Percentiles rank a stretch among this genome's conserved stretches.
phyloP scores from a whole-genome alignment of 2,797 vertebrate species.

The Tympanoctomys barrerae region DNA sequence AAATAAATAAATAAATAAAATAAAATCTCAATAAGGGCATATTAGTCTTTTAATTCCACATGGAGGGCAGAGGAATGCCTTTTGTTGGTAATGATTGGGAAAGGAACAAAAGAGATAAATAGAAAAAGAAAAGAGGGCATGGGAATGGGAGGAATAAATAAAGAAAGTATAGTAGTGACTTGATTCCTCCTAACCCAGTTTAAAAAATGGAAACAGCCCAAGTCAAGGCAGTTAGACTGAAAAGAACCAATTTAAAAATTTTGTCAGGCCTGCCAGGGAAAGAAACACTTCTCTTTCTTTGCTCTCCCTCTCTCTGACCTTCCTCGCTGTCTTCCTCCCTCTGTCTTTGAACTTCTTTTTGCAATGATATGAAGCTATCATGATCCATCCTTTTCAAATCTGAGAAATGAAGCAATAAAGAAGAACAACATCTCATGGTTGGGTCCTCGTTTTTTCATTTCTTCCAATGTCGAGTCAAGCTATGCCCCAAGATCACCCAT shows the following conservation, averaged over 20 bases:
- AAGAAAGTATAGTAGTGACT: neutral
- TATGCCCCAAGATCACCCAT: neutral
- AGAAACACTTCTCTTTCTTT: neutral
- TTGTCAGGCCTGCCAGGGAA: neutral
- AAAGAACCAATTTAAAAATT: neutral
- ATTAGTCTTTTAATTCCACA: neutral
- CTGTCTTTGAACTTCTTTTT: neutral
- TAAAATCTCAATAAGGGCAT: constrained; percentile 53
- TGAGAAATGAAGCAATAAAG: neutral
- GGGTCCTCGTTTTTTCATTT: neutral
- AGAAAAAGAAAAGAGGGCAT: neutral
- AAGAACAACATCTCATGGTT: neutral
- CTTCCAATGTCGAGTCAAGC: neutral
- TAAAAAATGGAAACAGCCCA: neutral
- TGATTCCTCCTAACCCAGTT: neutral
- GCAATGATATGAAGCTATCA: neutral
- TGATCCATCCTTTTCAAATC: neutral
- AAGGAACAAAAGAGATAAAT: neutral
- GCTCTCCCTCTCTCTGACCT: neutral
- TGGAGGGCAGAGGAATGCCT: neutral
- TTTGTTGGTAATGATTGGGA: constrained; percentile 8
- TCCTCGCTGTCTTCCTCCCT: neutral
- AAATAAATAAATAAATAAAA: no score
- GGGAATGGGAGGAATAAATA: neutral
- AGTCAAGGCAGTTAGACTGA: neutral